Conservation (phyloP, 2,888 invertebrate genomes). For the Cerastis rubricosa region DNA sequence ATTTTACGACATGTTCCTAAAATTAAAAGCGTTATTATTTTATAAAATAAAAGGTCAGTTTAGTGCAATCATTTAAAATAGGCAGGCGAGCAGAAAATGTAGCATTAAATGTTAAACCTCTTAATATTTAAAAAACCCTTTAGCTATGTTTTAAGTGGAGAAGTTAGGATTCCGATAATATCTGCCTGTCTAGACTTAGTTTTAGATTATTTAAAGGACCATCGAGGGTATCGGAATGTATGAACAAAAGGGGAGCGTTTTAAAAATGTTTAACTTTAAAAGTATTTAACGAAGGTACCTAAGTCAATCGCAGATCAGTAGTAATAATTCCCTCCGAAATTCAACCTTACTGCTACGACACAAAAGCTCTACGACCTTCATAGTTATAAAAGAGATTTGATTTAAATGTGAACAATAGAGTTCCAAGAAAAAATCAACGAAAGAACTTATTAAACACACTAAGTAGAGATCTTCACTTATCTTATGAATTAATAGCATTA, state of each 20-base stretch:
- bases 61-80: background rate
- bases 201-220: constrained; percentile 31
- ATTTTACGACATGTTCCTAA: background rate
- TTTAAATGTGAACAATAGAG: too few relatives aligned
- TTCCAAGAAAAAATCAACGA: background rate
- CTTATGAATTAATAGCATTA: background rate
- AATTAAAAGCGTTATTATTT: background rate
- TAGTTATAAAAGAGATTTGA: too few relatives aligned
- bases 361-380: too few relatives aligned
- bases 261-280: background rate
- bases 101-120: background rate
- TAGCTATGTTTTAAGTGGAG: background rate
- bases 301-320: background rate
- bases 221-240: background rate
- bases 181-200: constrained; percentile 31
- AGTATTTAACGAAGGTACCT: background rate
- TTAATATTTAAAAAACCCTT: background rate
- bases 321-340: background rate
- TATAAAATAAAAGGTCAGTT: background rate
- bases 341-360: background rate
- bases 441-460: background rate
- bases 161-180: constrained; percentile 24
- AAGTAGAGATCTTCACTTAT: background rate
- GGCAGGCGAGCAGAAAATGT: too few relatives aligned
- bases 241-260: background rate